Base-by-base conservation (phyloP, 1,140 invertebrate genomes). In the Vanessa tameamea region DNA sequence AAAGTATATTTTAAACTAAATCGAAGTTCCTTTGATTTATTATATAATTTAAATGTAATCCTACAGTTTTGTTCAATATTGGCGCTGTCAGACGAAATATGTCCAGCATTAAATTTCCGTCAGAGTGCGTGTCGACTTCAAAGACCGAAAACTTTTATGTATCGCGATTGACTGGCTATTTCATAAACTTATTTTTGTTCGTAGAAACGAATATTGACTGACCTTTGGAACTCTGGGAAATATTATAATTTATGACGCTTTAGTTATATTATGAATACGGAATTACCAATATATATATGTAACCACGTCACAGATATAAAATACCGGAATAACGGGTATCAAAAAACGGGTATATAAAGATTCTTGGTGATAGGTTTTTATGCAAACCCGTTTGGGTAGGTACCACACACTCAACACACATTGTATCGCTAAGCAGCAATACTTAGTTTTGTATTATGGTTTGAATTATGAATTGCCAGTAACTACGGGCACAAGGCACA, bases 91-190 rank as follows among this genome's bases (percentile, higher is more conserved):
- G 16, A 48, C 37, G 57, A 11, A 11, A 43, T 61, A 47, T 16
- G 31, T 47, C 50, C 16, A 48, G 37, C 20, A 43, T 67, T 67
- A 67, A 67, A 55, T 67, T 67, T 55, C 48, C 65, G 50, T 67
- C 50, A 55, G 65, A 55, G 26, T 55, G 65, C 55, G 55, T 26
- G 23, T 13, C 15, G 20, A 47, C 65, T 43, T 67, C 65, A 67
- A 67, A 67, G 65, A 53, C 16, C 48, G 16, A 67, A 37, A 37
- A 67, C 65, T 55, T 67, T 67, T 53, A 66, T 66, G 37, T 37
- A 55, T 67, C 37, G 48, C 31, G 51, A 67, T 11, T 20, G 48
- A 23, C 20, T 23, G 43, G 64, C 65, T 20, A 37, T 67, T 67
- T 53, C 51, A 51, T 67, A 55, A 55, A 67, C 15, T 67, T 67